Percentiles rank a stretch among this genome's conserved stretches.
Evolutionary conservation across 2,888 invertebrate genomes (phyloP).

Genomic region (Sturmia bella): DNA sequence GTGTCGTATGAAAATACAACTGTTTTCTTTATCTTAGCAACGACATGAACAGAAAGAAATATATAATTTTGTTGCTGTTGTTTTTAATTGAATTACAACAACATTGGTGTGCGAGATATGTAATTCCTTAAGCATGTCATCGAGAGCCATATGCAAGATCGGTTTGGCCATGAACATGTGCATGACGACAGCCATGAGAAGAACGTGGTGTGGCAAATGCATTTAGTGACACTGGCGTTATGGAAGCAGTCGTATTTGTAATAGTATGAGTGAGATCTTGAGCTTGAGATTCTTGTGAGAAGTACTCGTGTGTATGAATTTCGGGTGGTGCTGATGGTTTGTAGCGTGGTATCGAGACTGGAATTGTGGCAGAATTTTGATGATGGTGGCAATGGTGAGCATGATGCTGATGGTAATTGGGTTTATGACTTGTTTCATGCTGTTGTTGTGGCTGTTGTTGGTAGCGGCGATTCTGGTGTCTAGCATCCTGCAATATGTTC

Average conservation of each 20-base stretch:
- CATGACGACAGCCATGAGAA: constrained; percentile 59
- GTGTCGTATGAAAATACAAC: too few species aligned
- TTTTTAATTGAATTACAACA: too few species aligned
- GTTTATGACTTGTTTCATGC: constrained; percentile 15
- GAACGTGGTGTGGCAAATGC: constrained; percentile 46
- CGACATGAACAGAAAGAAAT: too few species aligned
- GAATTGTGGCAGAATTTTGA: constrained; percentile 40
- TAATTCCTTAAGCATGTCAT: constrained; percentile 68
- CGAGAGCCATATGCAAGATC: constrained; percentile 74
- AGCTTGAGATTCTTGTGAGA: constrained; percentile 63
- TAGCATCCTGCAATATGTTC: constrained; percentile 34
- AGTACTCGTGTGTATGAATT: constrained; percentile 67
- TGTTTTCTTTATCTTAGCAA: too few species aligned
- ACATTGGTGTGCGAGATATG: not conserved
- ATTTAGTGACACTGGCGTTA: constrained; percentile 26
- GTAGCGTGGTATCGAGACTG: constrained; percentile 49
- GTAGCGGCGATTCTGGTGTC: constrained; percentile 30
- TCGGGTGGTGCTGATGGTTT: constrained; percentile 61
- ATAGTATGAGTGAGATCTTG: constrained; percentile 53
- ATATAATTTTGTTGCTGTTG: too few species aligned
- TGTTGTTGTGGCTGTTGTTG: constrained; percentile 17
- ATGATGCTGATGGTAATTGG: constrained; percentile 49
- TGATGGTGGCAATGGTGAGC: constrained; percentile 62
- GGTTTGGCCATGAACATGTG: constrained; percentile 75
- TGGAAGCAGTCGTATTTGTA: constrained; percentile 54